These are phyloP conservation scores for Maniola hyperantus DNA, from an alignment of 2,888 invertebrate genomes.

Conservation along the genomic window DNA sequence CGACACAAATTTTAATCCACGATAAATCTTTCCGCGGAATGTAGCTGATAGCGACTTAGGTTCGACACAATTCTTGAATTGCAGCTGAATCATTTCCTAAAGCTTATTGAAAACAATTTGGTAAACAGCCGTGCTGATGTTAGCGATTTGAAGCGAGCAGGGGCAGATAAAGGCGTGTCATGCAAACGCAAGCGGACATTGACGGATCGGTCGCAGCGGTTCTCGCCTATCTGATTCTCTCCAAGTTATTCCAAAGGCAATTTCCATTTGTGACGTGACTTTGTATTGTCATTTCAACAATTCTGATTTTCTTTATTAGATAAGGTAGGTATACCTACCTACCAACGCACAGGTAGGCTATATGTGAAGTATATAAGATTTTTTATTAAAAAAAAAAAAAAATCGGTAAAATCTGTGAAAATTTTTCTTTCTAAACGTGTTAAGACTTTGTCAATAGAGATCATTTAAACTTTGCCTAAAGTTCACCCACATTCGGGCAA, in stretches of 20 bases:
- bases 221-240: slow-evolving; percentile 80
- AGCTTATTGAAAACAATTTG: slow-evolving; percentile 80
- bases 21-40: slow-evolving; percentile 63
- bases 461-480: no score
- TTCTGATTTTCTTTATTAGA: slow-evolving; percentile 30
- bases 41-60: slow-evolving; percentile 57
- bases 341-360: neutral
- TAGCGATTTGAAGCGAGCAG: slow-evolving; percentile 74
- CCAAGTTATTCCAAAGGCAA: slow-evolving; percentile 78
- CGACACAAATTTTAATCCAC: slow-evolving; percentile 67
- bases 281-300: slow-evolving; percentile 67
- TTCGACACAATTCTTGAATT: slow-evolving; percentile 53
- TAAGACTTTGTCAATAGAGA: no score
- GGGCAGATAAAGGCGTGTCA: slow-evolving; percentile 78
- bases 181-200: slow-evolving; percentile 79
- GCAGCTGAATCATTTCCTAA: slow-evolving; percentile 71
- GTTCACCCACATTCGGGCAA: no score
- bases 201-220: slow-evolving; percentile 78
- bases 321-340: slow-evolving; percentile 21
- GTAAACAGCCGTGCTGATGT: slow-evolving; percentile 77
- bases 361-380: neutral
- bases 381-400: no score
- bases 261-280: slow-evolving; percentile 76
- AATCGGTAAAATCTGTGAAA: no score
- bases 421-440: no score